A percentile compares a stretch with the other conserved stretches of the same genome.
Conservation (phyloP, 2,113 vertebrate genomes). For the Pelmatolapia mariae region DNA sequence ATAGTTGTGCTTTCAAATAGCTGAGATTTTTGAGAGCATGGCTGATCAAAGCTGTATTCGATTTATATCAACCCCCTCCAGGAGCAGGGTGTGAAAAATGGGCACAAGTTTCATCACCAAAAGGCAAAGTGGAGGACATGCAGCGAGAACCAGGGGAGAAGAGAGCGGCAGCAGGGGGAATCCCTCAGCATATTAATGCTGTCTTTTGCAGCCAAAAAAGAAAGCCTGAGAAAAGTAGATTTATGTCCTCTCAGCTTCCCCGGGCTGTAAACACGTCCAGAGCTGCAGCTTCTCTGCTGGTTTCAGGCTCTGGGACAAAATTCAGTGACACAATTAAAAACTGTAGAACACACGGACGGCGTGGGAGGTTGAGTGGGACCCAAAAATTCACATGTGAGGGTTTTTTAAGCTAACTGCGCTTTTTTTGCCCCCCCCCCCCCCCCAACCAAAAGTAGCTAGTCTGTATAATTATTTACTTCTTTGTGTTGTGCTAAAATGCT, state of each 20-base stretch:
- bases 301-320: slow-evolving; percentile 73
- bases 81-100: slow-evolving; percentile 55
- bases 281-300: slow-evolving; percentile 70
- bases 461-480: slow-evolving; percentile 92
- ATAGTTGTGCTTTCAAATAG: not conserved
- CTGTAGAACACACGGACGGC: slow-evolving; percentile 70
- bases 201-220: slow-evolving; percentile 81
- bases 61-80: slow-evolving; percentile 19
- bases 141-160: slow-evolving; percentile 64
- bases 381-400: slow-evolving; percentile 80
- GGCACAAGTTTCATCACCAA: slow-evolving; percentile 74
- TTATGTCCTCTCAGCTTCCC: slow-evolving; percentile 79
- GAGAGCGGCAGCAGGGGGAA: slow-evolving; percentile 75
- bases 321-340: slow-evolving; percentile 69
- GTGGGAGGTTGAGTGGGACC: slow-evolving; percentile 84
- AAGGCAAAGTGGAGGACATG: slow-evolving; percentile 70
- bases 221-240: slow-evolving; percentile 70
- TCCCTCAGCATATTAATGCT: slow-evolving; percentile 87
- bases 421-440: slow-evolving; percentile 15
- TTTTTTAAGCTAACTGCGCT: slow-evolving; percentile 81
- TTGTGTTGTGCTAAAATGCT: slow-evolving; percentile 86
- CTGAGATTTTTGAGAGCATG: not conserved
- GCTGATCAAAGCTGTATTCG: slow-evolving; percentile 20
- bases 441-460: slow-evolving; percentile 60
- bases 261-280: slow-evolving; percentile 86